A percentile compares a stretch with the other conserved stretches of the same genome.
phyloP scores from a whole-genome alignment of 2,797 vertebrate species.

The Moxostoma hubbsi region DNA sequence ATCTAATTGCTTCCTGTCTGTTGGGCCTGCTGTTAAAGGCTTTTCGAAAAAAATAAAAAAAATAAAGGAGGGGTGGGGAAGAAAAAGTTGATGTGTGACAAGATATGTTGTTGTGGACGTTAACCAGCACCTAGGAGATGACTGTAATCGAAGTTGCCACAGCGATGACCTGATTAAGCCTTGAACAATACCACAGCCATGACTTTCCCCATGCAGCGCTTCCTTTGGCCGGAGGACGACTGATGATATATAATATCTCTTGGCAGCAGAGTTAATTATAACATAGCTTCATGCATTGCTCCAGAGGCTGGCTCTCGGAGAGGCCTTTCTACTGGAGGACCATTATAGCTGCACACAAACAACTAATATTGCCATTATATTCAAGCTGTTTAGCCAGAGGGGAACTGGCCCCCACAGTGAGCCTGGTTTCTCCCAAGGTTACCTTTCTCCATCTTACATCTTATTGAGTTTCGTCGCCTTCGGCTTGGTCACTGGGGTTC shows the following conservation, averaged over 20 bases:
- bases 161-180: conserved; percentile 87
- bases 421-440: too few species aligned
- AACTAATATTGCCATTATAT: too few species aligned
- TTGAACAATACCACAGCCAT: conserved; percentile 78
- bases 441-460: too few species aligned
- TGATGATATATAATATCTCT: conserved; percentile 88
- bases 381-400: too few species aligned
- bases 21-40: conserved; percentile 28
- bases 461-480: too few species aligned
- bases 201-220: conserved; percentile 73
- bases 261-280: conserved; percentile 94
- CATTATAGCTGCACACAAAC: conserved; percentile 41
- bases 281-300: conserved; percentile 80
- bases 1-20: conserved; percentile 56
- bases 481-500: too few species aligned
- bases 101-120: conserved; percentile 75
- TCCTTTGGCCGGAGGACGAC: conserved; percentile 78
- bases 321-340: conserved; percentile 67
- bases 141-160: conserved; percentile 86
- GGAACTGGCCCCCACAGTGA: too few species aligned
- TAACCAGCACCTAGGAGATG: conserved; percentile 79
- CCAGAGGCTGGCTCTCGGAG: conserved; percentile 77
- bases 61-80: background rate
- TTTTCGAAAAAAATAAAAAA: background rate
- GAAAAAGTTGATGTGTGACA: conserved; percentile 72